Base-by-base conservation (phyloP, 1,140 invertebrate genomes). In the Nomia melanderi region DNA sequence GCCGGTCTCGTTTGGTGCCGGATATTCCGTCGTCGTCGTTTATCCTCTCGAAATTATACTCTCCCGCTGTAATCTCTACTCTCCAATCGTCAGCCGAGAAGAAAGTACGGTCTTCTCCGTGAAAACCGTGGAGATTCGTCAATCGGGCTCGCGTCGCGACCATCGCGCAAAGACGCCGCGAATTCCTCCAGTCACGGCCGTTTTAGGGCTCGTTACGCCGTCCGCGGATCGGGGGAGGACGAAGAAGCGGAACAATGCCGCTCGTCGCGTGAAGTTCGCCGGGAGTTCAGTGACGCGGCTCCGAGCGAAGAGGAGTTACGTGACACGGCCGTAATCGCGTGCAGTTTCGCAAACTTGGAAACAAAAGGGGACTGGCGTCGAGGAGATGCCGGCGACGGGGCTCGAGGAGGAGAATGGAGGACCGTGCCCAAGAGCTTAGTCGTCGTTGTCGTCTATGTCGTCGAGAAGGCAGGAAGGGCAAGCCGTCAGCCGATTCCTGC, bases 311-410 rank as follows among this genome's bases (percentile, higher is more conserved):
- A 71, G 81, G 79, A 88, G 83, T 89, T 89, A 90, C 87, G 86
- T 88, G 87, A 88, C 84, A 84, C 85, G 76, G 82, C 82, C 75
- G 78, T 84, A 88, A 88, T 90, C 88, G 88, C 84, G 85, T 87
- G 80, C 73, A 84, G 79, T 85, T 88, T 86, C 82, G 85, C 83
- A 81, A 89, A 89, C 79, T 87, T 87, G 44, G 71, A 79, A 86
- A 76, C 84, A 82, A 83, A 83, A 87, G 87, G 79, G 67, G 70
- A 64, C 12, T 47, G 80, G 50, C 47, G 64, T 73, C 36, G 64
- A 66, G 59, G 50, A 65, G 36, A 57, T 62, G 70, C 53, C 33
- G 53, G 60, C 71, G 63, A 60, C 77, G 73, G 29, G 31, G 31
- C 50, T 65, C 44, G 54, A 63, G 62, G 74, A 70, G 53, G 44